Conservation (phyloP, 2,797 vertebrate genomes). For the Poecilia picta region DNA sequence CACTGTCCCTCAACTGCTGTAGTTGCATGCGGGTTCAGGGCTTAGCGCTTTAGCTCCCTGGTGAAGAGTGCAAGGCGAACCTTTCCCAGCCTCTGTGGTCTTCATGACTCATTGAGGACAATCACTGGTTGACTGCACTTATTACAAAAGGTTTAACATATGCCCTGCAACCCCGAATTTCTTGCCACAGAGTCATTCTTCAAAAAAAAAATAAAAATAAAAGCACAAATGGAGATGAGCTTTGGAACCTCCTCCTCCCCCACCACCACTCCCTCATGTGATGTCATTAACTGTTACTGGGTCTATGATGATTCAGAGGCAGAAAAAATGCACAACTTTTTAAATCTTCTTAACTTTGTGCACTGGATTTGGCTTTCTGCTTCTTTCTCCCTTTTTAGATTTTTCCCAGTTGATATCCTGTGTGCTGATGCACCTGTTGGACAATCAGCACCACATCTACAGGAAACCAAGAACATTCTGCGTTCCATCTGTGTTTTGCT, state of each 20-base stretch:
- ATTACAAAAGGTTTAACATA: not conserved
- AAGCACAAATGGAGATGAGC: not conserved
- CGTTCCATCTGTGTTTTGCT: not conserved
- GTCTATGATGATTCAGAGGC: constrained; percentile 6
- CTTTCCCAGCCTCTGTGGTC: not conserved
- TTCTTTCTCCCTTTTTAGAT: not conserved
- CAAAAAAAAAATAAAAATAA: not conserved
- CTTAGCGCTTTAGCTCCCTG: not conserved
- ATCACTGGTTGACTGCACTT: not conserved
- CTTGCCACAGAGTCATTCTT: not conserved
- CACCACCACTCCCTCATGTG: not conserved
- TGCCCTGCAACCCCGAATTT: not conserved
- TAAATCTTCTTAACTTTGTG: constrained; percentile 7
- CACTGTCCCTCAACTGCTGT: not conserved
- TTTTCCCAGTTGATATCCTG: constrained; percentile 27
- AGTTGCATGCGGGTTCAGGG: not conserved
- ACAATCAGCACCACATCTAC: constrained; percentile 54
- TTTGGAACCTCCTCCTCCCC: not conserved
- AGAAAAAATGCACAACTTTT: constrained; percentile 42
- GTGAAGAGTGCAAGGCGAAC: not conserved
- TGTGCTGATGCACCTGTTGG: constrained; percentile 49
- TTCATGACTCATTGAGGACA: not conserved
- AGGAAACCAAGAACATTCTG: not conserved
- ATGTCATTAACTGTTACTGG: not conserved
- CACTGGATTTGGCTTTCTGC: constrained; percentile 2